Evolutionary conservation across 2,113 vertebrate species (phyloP), one percentile per base, ranked within the genome.

Genomic region (Engraulis encrasicolus): DNA sequence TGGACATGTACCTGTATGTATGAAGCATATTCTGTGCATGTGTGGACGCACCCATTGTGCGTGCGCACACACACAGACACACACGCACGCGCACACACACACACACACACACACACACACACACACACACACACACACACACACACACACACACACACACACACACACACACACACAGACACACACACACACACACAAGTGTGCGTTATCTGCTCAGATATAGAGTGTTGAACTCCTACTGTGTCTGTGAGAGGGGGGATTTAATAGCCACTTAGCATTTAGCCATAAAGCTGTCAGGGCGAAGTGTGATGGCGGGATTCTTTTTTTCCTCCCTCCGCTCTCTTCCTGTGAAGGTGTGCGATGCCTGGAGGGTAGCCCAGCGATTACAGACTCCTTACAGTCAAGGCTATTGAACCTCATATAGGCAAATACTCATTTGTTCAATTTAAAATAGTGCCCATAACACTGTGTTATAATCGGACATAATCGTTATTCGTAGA

Each of bases 231-330:
- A 48, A 87, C 87, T 84, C 86, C 66, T 40, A 71, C 83, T 74
- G 61, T 71, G 71, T 78, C 80, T 71, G 40, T 83, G 82, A 89
- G 82, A 85, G 34, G 85, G 84, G 86, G 90, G n/a, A n/a, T 88
- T 90, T 87, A 89, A 91, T 90, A 83, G 81, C 86, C 90, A 85
- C 82, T 89, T 81, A 86, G 83, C 83, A 86, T 89, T 89, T 85
- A 54, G 82, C 50, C 58, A 81, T 87, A 89, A 88, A 83, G 83
- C 83, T 85, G 80, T 78, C 54, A 81, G 85, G 79, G 50, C 50
- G 81, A 85, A 66, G 81, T 50, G 84, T 85, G 71, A 89, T 89
- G 89, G 81, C 85, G 85, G 87, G 86, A 40, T 18, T 58, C 36
- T 27, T 82, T 79, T 84, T 58, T 79, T 81, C n/a, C n/a, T 71